Conservation (phyloP, 2,888 invertebrate genomes). For the Acholoe squamosa region DNA sequence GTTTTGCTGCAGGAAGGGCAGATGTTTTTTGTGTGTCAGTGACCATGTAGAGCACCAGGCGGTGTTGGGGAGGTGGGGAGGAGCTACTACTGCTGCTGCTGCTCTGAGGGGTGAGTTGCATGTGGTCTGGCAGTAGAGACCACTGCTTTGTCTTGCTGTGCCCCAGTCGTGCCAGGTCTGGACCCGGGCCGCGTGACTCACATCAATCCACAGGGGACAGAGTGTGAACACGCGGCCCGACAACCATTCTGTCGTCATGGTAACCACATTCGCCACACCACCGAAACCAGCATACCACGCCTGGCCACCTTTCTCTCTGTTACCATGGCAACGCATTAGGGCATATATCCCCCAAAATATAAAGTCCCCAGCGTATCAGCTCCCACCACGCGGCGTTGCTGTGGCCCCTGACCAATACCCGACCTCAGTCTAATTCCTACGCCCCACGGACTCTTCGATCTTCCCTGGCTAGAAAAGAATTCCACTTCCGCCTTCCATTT, state of each 20-base stretch:
- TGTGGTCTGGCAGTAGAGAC: not conserved
- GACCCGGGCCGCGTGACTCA: conserved; percentile 39
- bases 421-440: not conserved
- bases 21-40: conserved; percentile 38
- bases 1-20: not conserved
- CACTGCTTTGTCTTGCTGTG: conserved; percentile 26
- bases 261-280: conserved; percentile 48
- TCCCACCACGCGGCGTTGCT: too few relatives aligned
- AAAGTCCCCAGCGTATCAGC: too few relatives aligned
- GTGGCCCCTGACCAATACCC: too few relatives aligned
- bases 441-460: not conserved
- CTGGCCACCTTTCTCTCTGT: not conserved
- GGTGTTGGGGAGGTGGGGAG: not conserved
- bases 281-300: conserved; percentile 9
- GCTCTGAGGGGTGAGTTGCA: not conserved
- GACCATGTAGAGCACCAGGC: conserved; percentile 28
- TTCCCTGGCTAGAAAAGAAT: not conserved
- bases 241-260: conserved; percentile 42
- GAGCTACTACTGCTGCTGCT: not conserved
- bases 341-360: not conserved
- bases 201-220: conserved; percentile 34
- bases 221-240: conserved; percentile 12
- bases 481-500: conserved; percentile 36
- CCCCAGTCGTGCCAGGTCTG: not conserved
- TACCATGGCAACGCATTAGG: not conserved